A percentile compares a stretch with the other conserved stretches of the same genome.
phyloP scores from a whole-genome alignment of 2,888 invertebrate genomes.

The Agriopis marginaria region DNA sequence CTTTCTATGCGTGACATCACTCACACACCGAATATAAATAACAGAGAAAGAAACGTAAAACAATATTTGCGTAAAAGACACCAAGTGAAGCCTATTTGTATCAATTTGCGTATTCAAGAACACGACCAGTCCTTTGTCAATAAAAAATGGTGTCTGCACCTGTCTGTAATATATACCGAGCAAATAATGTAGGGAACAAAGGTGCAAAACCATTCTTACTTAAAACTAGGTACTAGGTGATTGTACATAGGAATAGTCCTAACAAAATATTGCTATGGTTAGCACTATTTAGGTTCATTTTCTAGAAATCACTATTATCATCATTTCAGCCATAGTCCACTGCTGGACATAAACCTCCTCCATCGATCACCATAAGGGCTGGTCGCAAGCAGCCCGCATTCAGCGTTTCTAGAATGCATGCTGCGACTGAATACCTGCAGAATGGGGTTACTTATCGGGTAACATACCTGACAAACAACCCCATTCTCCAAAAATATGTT shows the following conservation, averaged over 20 bases:
- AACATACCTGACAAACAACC: slow-evolving; percentile 8
- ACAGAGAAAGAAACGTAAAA: slow-evolving; percentile 10
- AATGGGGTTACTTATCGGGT: too few relatives aligned
- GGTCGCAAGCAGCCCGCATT: too few relatives aligned
- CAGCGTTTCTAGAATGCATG: background rate
- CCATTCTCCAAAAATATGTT: slow-evolving; percentile 22
- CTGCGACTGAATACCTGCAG: background rate
- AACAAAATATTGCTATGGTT: background rate
- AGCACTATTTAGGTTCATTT: background rate
- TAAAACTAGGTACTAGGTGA: background rate
- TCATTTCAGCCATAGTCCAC: too few relatives aligned
- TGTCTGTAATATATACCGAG: slow-evolving; percentile 73
- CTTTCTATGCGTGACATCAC: background rate
- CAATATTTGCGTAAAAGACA: slow-evolving; percentile 30
- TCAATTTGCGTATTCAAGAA: slow-evolving; percentile 63
- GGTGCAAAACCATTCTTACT: background rate
- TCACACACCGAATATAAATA: slow-evolving; percentile 7
- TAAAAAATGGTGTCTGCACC: slow-evolving; percentile 68
- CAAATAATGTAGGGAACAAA: slow-evolving; percentile 64
- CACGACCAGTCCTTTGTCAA: slow-evolving; percentile 62
- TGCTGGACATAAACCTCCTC: too few relatives aligned
- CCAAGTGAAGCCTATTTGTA: slow-evolving; percentile 54
- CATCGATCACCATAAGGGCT: too few relatives aligned
- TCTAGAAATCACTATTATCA: background rate
- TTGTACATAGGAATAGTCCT: background rate